Evolutionary conservation across 1,140 invertebrate genomes (phyloP), one percentile per base, ranked within the genome.

Genomic region (Anthonomus grandis): DNA sequence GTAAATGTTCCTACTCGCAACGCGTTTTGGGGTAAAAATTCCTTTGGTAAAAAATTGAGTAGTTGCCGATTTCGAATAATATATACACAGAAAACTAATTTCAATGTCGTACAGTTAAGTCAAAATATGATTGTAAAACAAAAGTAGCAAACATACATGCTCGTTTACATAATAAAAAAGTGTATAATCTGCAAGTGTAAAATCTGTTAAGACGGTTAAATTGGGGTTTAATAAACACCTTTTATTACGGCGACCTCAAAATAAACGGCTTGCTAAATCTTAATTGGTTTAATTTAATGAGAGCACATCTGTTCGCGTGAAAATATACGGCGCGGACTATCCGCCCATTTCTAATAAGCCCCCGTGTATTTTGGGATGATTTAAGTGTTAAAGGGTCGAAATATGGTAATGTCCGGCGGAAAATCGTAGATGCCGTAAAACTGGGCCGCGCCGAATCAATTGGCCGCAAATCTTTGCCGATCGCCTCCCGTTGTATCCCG

Each of bases 391-490:
- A 48, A 58, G 47, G 53, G 54, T 54, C 45, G 58, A 59, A 51
- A 60, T 63, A 63, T 63, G 62, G 53, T 60, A 63, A 63, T 63
- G 59, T 57, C 46, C 59, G 58, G 52, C 49, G 49, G 52, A 57
- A 60, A 63, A 44, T 63, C 49, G 44, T 24, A 25, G 50, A 46
- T 31, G 52, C 50, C 52, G 60, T 42, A 47, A 27, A 41, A 53
- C 49, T 6, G 48, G 21, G 44, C 9, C 34, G 19, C 17, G 48
- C 22, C 24, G 44, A 39, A 64, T 64, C 62, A 60, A 64, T 64
- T 64, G 62, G 54, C 62, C 53, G 56, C 62, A 64, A 64, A 64
- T 64, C 53, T 60, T 42, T 34, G 44, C 37, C 56, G 48, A 58
- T 55, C 59, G 59, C 47, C n/a, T n/a, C n/a, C n/a, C n/a, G 21